A percentile compares a stretch with the other conserved stretches of the same genome.
Evolutionary conservation across 2,797 vertebrate species (phyloP).

Genomic region (Carduelis carduelis): DNA sequence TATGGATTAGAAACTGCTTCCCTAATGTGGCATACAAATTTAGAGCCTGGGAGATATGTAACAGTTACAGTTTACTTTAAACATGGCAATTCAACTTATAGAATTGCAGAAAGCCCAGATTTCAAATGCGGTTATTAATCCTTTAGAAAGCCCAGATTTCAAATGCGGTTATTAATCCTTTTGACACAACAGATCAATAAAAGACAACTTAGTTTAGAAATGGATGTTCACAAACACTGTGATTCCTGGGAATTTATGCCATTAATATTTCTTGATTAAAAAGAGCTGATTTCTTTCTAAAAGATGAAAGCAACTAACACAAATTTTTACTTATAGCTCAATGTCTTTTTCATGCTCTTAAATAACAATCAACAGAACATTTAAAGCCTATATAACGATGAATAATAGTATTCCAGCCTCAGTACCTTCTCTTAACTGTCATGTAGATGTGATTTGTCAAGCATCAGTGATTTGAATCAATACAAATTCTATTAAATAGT

Average conservation of each 20-base stretch:
- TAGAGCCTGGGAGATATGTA: slow-evolving; percentile 28
- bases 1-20: slow-evolving; percentile 49
- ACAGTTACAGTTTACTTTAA: slow-evolving; percentile 1
- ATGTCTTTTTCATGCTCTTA: background rate
- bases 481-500: background rate
- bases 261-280: background rate
- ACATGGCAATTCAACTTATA: background rate
- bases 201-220: background rate
- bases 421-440: background rate
- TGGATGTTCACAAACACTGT: background rate
- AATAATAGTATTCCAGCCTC: background rate
- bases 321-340: background rate
- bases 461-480: background rate
- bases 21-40: slow-evolving; percentile 43
- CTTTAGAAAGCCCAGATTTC: background rate
- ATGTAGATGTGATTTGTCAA: background rate
- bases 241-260: background rate
- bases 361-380: background rate
- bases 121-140: background rate
- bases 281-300: background rate
- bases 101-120: background rate
- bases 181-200: background rate
- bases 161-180: background rate
- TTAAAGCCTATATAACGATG: background rate
- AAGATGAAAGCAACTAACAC: background rate